phyloP scores from a whole-genome alignment of 35 echinoderm and acorn worm genomes.

The Ptychodera flava region DNA sequence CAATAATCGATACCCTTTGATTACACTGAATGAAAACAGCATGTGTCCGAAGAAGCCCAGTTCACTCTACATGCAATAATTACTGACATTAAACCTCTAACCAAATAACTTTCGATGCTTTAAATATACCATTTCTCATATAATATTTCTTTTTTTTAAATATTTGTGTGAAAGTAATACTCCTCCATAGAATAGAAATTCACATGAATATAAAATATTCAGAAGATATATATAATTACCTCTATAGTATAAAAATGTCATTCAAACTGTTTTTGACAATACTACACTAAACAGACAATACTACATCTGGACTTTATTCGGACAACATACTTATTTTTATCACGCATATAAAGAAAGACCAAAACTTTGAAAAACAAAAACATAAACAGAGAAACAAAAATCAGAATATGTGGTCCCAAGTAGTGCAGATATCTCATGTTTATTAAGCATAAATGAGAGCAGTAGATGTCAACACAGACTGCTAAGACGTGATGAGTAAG shows the following conservation, averaged over 20 bases:
- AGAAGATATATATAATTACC: background rate
- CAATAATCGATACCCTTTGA: background rate
- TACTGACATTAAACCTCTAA: too few relatives aligned
- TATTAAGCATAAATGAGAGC: too few relatives aligned
- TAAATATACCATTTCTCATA: background rate
- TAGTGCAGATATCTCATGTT: too few relatives aligned
- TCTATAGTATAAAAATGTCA: background rate
- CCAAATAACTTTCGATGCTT: too few relatives aligned
- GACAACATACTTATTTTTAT: background rate
- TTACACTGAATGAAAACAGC: background rate
- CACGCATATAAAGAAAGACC: too few relatives aligned
- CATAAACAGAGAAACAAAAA: too few relatives aligned
- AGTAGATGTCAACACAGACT: too few relatives aligned
- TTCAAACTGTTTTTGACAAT: background rate
- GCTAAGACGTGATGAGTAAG: too few relatives aligned
- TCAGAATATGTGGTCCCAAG: too few relatives aligned
- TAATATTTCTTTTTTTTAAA: background rate
- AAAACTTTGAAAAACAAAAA: too few relatives aligned
- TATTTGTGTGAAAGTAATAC: background rate
- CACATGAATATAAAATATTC: background rate
- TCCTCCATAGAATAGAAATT: constrained; percentile 1
- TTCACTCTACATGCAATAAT: too few relatives aligned
- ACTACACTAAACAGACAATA: background rate
- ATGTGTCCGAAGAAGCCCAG: background rate
- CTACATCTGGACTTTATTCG: background rate